phyloP scores from a whole-genome alignment of 1,140 invertebrate genomes.

The Drosophila yakuba region DNA sequence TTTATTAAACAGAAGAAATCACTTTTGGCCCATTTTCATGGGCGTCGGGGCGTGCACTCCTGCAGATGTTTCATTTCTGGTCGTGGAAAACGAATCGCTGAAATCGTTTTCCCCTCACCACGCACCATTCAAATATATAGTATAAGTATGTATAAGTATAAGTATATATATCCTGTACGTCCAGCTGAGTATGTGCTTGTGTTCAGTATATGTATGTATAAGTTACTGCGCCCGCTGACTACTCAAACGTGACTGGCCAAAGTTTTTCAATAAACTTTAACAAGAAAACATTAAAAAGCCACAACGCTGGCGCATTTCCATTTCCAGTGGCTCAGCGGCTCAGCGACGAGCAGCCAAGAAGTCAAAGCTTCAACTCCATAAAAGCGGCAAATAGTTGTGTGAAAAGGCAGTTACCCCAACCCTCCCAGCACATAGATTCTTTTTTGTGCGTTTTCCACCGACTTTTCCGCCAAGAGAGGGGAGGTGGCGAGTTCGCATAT shows the following conservation, averaged over 20 bases:
- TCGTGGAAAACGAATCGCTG: conserved; percentile 18
- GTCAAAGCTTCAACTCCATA: conserved; percentile 78
- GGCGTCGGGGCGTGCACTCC: conserved; percentile 69
- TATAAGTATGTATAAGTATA: neutral
- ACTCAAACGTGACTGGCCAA: conserved; percentile 83
- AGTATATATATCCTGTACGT: neutral
- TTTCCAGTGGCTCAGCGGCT: conserved; percentile 52
- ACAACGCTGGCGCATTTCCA: conserved; percentile 76
- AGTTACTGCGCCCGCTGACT: conserved; percentile 72
- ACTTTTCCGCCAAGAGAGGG: neutral
- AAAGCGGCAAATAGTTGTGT: conserved; percentile 78
- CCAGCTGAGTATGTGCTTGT: conserved; percentile 25
- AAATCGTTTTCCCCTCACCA: conserved; percentile 12
- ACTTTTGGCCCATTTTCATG: conserved; percentile 73
- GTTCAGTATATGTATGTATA: conserved; percentile 27
- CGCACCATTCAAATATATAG: neutral
- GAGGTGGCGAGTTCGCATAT: conserved; percentile 49
- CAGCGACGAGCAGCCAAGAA: conserved; percentile 35
- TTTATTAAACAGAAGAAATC: conserved; percentile 71
- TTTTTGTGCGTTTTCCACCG: conserved; percentile 57
- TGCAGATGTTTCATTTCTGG: conserved; percentile 74
- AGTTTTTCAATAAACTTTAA: conserved; percentile 84
- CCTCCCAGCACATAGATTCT: conserved; percentile 21
- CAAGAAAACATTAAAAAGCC: conserved; percentile 83
- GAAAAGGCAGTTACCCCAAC: conserved; percentile 39